phyloP scores from a whole-genome alignment of 2,888 invertebrate genomes.

The Laspeyria flexula region DNA sequence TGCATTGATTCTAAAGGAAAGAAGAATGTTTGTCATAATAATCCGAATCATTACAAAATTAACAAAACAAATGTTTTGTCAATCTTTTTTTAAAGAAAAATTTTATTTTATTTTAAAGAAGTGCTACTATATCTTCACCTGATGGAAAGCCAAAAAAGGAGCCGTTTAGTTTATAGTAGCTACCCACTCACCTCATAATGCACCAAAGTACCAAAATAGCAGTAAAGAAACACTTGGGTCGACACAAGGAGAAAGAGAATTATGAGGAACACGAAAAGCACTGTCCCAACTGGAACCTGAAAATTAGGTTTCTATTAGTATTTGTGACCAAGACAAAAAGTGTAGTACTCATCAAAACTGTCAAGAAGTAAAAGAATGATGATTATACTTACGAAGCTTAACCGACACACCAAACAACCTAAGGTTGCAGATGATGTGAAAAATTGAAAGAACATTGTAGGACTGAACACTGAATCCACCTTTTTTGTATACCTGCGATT shows the following conservation, averaged over 20 bases:
- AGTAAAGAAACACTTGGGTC: slow-evolving; percentile 53
- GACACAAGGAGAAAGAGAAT: slow-evolving; percentile 29
- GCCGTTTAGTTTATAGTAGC: too few species aligned
- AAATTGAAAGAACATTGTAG: slow-evolving; percentile 48
- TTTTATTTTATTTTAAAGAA: too few species aligned
- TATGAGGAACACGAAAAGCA: slow-evolving; percentile 41
- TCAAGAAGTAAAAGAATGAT: background rate
- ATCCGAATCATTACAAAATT: too few species aligned
- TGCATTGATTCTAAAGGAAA: too few species aligned
- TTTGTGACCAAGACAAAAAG: too few species aligned
- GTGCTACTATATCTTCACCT: too few species aligned
- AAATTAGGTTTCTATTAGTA: too few species aligned
- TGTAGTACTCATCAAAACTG: background rate
- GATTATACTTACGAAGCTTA: slow-evolving; percentile 49
- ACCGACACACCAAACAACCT: slow-evolving; percentile 47
- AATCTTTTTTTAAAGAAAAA: too few species aligned
- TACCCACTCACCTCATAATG: slow-evolving; percentile 50
- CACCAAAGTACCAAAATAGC: slow-evolving; percentile 55
- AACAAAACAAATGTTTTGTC: too few species aligned
- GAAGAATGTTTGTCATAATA: too few species aligned
- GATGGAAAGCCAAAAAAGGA: too few species aligned
- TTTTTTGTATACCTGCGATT: slow-evolving; percentile 54
- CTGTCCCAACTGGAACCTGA: slow-evolving; percentile 42
- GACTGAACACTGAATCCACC: slow-evolving; percentile 48
- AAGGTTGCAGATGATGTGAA: slow-evolving; percentile 36